Base-by-base conservation (phyloP, 2,113 vertebrate species). In the Litocranius walleri region DNA sequence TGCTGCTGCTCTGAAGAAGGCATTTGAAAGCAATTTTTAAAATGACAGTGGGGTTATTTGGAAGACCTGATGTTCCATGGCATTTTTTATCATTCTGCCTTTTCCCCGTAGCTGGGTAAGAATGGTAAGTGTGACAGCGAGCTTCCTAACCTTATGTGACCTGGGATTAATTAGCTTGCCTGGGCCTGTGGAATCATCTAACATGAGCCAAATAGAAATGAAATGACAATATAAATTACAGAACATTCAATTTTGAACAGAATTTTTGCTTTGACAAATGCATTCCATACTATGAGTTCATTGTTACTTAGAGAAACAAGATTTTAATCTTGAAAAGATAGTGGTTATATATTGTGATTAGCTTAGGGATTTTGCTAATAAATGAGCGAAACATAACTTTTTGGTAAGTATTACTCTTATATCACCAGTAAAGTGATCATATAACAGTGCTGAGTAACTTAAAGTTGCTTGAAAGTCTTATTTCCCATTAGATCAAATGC, bases 141-240 rank as follows among this genome's bases (percentile, higher is more conserved):
- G 16, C 30, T 83, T 92, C 15, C 82, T 88, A 87, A 92, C 62
- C 88, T 97, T 97, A 8, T 33, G 33, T 95, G 89, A 83, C 90
- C 88, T 71, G 48, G 90, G 50, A 83, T 95, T 97, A 94, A 96
- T 97, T 95, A 88, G 85, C 81, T 80, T 90, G 74, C 40, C 50
- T 90, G 30, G 54, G 54, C 59, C 59, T 14, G 5, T 40, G 4
- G 43, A 50, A 40, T 80, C 17, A 48, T 77, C 54, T 91, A 82
- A 97, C 88, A 88, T 71, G 27, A 98, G 17, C 17, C 40, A 84
- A 90, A 64, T 23, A 56, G 81, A 85, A 95, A 96, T 95, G 45
- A 85, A 91, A 74, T 0, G 9, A 52, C 19, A 97, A 59, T 84
- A 57, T 10, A 87, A 95, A 59, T 92, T 50, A 67, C 2, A 81